Percentiles rank a stretch among this genome's conserved stretches.
phyloP scores from a whole-genome alignment of 2,888 invertebrate genomes.

The Ephialtes manifestator region DNA sequence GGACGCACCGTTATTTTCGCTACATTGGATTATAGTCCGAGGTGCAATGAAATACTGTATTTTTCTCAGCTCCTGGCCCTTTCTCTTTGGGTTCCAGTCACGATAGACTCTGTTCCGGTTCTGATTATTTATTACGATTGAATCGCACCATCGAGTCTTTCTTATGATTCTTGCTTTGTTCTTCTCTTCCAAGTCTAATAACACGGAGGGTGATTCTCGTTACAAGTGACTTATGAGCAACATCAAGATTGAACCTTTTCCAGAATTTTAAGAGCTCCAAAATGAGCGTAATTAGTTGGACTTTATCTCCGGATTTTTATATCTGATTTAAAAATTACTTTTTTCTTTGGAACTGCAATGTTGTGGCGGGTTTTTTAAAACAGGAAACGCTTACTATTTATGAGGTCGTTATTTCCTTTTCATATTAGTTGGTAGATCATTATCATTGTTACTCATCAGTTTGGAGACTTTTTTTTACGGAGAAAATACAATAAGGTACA shows the following conservation, averaged over 20 bases:
- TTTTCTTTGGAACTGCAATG: too few species aligned
- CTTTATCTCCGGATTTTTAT: too few species aligned
- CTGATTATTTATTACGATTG: slow-evolving; percentile 30
- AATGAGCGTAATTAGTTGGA: not conserved
- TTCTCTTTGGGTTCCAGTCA: slow-evolving; percentile 5
- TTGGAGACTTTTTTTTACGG: not conserved
- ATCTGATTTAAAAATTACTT: too few species aligned
- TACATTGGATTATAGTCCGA: slow-evolving; percentile 23
- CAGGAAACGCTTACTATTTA: not conserved
- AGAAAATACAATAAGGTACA: not conserved
- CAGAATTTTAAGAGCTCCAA: not conserved
- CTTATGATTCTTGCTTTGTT: not conserved
- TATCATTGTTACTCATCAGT: not conserved
- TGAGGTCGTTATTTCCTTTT: not conserved
- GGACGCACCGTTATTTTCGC: slow-evolving; percentile 47
- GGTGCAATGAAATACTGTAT: slow-evolving; percentile 3
- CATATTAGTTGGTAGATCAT: not conserved
- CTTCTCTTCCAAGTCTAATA: not conserved
- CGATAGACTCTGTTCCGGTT: slow-evolving; percentile 52
- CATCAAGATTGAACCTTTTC: not conserved
- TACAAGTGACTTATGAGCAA: not conserved
- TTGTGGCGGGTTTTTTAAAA: not conserved
- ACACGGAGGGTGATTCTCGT: not conserved
- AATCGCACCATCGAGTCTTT: slow-evolving; percentile 26
- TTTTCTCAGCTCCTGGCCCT: slow-evolving; percentile 15